Base-by-base conservation (phyloP, 1,140 invertebrate species). In the Eriosoma lanigerum region DNA sequence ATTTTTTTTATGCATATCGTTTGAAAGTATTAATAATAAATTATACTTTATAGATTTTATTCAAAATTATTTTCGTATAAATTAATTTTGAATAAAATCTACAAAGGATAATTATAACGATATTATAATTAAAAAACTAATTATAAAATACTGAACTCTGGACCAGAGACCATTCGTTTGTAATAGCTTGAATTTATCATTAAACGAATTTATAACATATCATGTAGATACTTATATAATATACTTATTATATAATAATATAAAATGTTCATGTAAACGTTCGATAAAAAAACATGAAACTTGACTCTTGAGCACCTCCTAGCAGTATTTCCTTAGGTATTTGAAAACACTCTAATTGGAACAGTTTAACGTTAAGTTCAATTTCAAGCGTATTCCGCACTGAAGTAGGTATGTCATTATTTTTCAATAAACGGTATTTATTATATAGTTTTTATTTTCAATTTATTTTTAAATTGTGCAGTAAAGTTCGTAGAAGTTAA, bases 361-460 rank as follows among this genome's bases (percentile, higher is more conserved):
- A 44, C n/a, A 66, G 50, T 54, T 54, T 12, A n/a, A 5, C 19
- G n/a, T 44, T 15, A 66, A 44, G 3, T 66, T 44, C 13, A 44
- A 44, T 66, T n/a, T 44, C 62, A 64, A 32, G 19, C 60, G n/a
- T n/a, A 54, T 54, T 54, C n/a, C 50, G 26, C 38, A 66, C 12
- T 66, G 32, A 66, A 66, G 62, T 66, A 15, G 62, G 19, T n/a
- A n/a, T n/a, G n/a, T 66, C 32, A 12, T 66, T 66, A 66, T 66
- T 15, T 66, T 66, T 66, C n/a, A 1, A 66, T 44, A 66, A 66
- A 44, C 62, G 38, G 12, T 54, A 8, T 54, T 2, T 54, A n/a
- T 19, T n/a, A 4, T 66, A 21, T 66, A 21, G 38, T 15, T n/a
- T n/a, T n/a, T n/a, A n/a, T 44, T 12, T 21, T n/a, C 62, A 12